These are phyloP conservation scores for Chaetorhynchus papuensis DNA, from an alignment of 2,113 vertebrate genomes.

Conservation along the genomic window DNA sequence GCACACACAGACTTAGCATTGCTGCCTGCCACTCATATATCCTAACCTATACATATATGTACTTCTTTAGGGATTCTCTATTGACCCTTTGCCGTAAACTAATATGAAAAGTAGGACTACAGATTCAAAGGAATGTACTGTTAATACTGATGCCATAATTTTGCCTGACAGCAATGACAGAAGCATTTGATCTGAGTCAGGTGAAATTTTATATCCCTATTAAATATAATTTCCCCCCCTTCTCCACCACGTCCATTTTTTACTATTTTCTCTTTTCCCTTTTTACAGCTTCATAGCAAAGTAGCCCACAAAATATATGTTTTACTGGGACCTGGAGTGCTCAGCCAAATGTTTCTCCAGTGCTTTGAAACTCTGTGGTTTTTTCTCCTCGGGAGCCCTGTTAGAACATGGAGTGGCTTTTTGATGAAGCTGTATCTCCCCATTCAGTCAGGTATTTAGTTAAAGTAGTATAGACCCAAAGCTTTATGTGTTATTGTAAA, in stretches of 20 bases:
- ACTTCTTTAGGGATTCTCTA: not conserved
- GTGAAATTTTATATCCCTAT: slow-evolving; percentile 36
- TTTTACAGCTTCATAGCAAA: not conserved
- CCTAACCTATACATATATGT: not conserved
- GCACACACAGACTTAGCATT: not conserved
- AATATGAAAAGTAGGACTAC: not conserved
- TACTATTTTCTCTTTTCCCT: not conserved
- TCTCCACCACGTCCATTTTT: not conserved
- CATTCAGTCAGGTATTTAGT: not conserved
- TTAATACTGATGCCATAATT: slow-evolving; percentile 50
- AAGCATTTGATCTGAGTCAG: slow-evolving; percentile 46
- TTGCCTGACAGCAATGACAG: slow-evolving; percentile 25
- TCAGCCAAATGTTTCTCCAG: not conserved
- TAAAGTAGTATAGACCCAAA: not conserved
- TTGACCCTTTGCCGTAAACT: slow-evolving; percentile 19
- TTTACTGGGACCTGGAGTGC: not conserved
- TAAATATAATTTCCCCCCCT: slow-evolving; percentile 9
- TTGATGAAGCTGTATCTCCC: not conserved
- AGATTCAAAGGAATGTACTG: not conserved
- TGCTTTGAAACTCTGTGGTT: not conserved
- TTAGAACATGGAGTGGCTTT: not conserved
- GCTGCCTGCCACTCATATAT: not conserved
- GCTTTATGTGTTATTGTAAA: not conserved
- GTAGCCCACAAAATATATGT: not conserved
- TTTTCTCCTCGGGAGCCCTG: not conserved